Evolutionary conservation across 1,140 invertebrate genomes (phyloP), one percentile per base, ranked within the genome.

Genomic region (Dysdera silvatica): DNA sequence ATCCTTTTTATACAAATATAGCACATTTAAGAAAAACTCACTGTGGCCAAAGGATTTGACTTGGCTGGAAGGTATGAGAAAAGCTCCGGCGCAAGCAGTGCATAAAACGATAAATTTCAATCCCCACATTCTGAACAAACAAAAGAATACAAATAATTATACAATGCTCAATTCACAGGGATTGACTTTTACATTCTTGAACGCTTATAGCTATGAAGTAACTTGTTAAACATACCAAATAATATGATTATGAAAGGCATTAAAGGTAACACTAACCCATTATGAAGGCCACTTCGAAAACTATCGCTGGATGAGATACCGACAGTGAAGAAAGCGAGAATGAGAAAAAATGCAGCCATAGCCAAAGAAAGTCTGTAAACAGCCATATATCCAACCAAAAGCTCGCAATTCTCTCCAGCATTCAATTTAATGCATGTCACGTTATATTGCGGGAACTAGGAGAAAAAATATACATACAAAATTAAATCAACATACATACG

Each of bases 291-390:
- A 55, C 90, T 84, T 72, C 96, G 79, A 32, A 87, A 86, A 83
- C 99, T 96, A 68, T 86, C 87, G 0, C 93, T 95, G 52, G 85
- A 85, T 76, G 85, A 91, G 0, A 98, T 95, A 8, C 89, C 87
- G 72, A 98, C 84, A 88, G 95, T 99, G 3, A 99, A 85, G 0
- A 93, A 40, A 4, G 88, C 87, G 86, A 99, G 95, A 0, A 98
- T 73, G 14, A 87, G 78, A 77, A 98, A 99, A 81, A 98, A 99
- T 1, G 69, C 70, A 16, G 77, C 73, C 49, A 79, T 70, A 14
- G 75, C 77, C 32, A 79, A 72, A 61, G 75, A 74, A 26, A 79
- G 56, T 56, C 78, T 67, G 59, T 80, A 80, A 12, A 80, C 78
- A 35, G 77, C 78, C 67, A 78, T 73, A 60, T 78, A 79, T 14